A percentile compares a stretch with the other conserved stretches of the same genome.
phyloP scores from a whole-genome alignment of 1,140 invertebrate species.

The Cotesia vestalis region DNA sequence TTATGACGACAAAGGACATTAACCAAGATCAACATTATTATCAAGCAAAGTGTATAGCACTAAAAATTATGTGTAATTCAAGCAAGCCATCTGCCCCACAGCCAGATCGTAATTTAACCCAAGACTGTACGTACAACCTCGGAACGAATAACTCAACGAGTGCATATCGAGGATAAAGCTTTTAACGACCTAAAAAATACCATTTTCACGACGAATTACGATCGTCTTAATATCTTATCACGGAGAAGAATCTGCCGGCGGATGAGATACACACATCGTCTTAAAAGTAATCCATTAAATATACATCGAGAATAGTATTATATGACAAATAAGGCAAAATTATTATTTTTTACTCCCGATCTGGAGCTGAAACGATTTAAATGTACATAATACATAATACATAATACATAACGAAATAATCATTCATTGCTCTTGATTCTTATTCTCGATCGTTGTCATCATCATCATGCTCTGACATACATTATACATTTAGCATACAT shows the following conservation, averaged over 20 bases:
- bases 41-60: constrained; percentile 7
- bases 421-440: background rate
- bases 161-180: constrained; percentile 12
- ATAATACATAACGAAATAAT: too few species aligned
- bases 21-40: constrained; percentile 24
- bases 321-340: too few species aligned
- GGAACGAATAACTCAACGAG: constrained; percentile 2
- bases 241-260: background rate
- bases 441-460: background rate
- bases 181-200: constrained; percentile 24
- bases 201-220: constrained; percentile 27
- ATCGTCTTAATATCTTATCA: constrained; percentile 18
- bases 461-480: background rate
- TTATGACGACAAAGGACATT: constrained; percentile 12
- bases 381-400: too few species aligned
- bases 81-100: constrained; percentile 19
- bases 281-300: too few species aligned
- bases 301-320: too few species aligned
- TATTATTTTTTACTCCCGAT: too few species aligned
- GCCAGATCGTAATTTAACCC: constrained; percentile 26
- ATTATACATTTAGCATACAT: background rate
- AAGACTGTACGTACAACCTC: background rate
- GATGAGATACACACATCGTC: too few species aligned
- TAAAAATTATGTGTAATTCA: constrained; percentile 30
- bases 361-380: too few species aligned